A percentile compares a stretch with the other conserved stretches of the same genome.
phyloP scores from a whole-genome alignment of 2,113 vertebrate species.

The Dicaeum eximium region DNA sequence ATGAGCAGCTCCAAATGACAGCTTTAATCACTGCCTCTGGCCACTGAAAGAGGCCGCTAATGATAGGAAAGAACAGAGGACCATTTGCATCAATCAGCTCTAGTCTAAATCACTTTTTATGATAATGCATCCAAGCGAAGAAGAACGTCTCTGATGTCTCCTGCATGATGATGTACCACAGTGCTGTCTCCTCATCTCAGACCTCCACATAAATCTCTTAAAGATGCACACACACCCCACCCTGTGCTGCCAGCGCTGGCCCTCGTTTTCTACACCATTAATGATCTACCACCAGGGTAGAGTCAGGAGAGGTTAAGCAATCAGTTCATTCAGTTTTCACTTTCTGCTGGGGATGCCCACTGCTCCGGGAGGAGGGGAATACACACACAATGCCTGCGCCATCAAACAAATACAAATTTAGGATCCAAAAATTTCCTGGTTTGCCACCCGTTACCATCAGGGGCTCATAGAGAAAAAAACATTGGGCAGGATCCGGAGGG shows the following conservation, averaged over 20 bases:
- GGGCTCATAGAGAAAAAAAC: neutral
- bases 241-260: constrained; percentile 58
- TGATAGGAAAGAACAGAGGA: constrained; percentile 97
- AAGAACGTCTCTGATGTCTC: constrained; percentile 89
- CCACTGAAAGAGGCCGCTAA: constrained; percentile 95
- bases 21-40: constrained; percentile 99
- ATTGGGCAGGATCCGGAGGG: neutral
- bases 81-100: constrained; percentile 99
- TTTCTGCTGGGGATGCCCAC: constrained; percentile 40
- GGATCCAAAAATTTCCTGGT: neutral
- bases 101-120: constrained; percentile 99
- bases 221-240: constrained; percentile 76
- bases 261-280: constrained; percentile 76
- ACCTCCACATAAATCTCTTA: constrained; percentile 80
- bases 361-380: neutral
- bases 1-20: constrained; percentile 99
- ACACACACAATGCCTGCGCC: constrained; percentile 8
- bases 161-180: constrained; percentile 87
- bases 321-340: constrained; percentile 65
- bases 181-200: constrained; percentile 78
- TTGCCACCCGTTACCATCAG: neutral
- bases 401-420: constrained; percentile 11
- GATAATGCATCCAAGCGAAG: constrained; percentile 95
- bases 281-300: constrained; percentile 73
- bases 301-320: constrained; percentile 69